Percentiles rank a stretch among this genome's conserved stretches.
Evolutionary conservation across 2,797 vertebrate species (phyloP).

Genomic region (Arnoldichthys spilopterus): DNA sequence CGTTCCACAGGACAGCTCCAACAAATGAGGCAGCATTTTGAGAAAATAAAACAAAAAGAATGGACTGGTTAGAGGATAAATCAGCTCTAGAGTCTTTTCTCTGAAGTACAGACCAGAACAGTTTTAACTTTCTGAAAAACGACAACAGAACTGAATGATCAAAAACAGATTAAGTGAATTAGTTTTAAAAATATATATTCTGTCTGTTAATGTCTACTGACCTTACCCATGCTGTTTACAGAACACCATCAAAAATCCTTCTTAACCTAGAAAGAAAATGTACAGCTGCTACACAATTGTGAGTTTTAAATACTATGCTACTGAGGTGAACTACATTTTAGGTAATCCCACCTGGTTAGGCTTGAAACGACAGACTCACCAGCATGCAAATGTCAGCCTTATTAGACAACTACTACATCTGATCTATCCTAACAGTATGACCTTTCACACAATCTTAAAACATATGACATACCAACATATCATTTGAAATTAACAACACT

Average conservation of each 20-base stretch:
- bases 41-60: slow-evolving; percentile 16
- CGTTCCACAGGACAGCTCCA: slow-evolving; percentile 10
- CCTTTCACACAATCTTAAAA: no score
- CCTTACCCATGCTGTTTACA: neutral
- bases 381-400: neutral
- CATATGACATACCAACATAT: no score
- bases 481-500: no score
- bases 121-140: slow-evolving; percentile 5
- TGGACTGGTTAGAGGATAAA: slow-evolving; percentile 8
- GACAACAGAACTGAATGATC: neutral
- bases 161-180: neutral
- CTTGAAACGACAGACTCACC: neutral
- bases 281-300: neutral
- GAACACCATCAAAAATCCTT: neutral
- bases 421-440: no score
- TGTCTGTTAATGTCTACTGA: neutral
- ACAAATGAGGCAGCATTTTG: neutral
- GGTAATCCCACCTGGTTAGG: no score
- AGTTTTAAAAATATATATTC: neutral
- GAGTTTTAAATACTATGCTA: neutral
- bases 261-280: neutral
- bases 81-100: slow-evolving; percentile 1
- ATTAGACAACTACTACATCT: neutral
- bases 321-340: neutral
- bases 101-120: slow-evolving; percentile 11